Conservation (phyloP, 2,888 invertebrate genomes). For the Catocala sponsa region DNA sequence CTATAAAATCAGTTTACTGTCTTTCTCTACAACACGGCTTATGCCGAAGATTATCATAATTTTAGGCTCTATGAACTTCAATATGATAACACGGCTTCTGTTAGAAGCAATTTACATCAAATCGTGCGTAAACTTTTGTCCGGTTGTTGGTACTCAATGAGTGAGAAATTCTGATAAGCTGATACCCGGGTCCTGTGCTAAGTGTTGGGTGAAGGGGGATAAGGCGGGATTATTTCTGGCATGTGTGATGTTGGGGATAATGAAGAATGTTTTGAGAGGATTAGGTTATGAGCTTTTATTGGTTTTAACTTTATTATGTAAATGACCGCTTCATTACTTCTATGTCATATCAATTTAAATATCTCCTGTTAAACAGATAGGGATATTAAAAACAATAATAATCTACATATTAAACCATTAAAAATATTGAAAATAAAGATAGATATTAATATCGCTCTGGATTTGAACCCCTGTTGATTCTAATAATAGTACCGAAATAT, state of each 20-base stretch:
- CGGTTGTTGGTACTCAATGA: slow-evolving; percentile 50
- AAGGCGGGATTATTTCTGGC: slow-evolving; percentile 1
- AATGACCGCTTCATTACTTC: neutral
- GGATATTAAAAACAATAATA: no score
- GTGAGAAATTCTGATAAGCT: slow-evolving; percentile 54
- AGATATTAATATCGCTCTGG: no score
- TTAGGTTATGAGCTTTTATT: no score
- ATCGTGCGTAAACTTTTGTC: slow-evolving; percentile 50
- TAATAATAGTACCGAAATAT: no score
- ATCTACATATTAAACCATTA: no score
- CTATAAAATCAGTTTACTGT: neutral
- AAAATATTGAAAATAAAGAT: no score
- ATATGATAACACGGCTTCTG: slow-evolving; percentile 43
- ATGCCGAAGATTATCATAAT: slow-evolving; percentile 43
- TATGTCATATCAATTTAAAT: no score
- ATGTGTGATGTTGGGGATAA: neutral
- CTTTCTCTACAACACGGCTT: neutral
- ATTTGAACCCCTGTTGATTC: no score
- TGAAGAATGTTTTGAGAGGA: no score
- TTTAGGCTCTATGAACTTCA: slow-evolving; percentile 45
- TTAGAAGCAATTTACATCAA: slow-evolving; percentile 52
- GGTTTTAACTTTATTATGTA: neutral
- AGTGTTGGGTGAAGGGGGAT: slow-evolving; percentile 18
- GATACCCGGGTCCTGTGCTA: slow-evolving; percentile 29
- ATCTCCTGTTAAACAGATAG: no score